Conservation (phyloP, 2,888 invertebrate species). For the Ethmia dodecea region DNA sequence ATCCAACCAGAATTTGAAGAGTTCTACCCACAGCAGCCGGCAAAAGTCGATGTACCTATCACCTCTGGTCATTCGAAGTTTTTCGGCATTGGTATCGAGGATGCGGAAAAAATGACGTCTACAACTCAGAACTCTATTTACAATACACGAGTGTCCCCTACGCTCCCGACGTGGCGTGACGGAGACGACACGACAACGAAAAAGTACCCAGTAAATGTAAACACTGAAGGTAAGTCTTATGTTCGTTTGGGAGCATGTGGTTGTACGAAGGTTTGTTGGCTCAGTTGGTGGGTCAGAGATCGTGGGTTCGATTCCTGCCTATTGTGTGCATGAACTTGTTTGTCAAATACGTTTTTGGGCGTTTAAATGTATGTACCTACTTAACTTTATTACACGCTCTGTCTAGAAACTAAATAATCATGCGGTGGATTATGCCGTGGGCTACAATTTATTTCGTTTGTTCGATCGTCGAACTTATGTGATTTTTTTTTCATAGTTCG, state of each 20-base stretch:
- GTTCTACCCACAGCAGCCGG: conserved; percentile 30
- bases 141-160: conserved; percentile 79
- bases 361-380: too few species aligned
- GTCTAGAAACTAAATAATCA: too few species aligned
- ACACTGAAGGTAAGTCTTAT: conserved; percentile 56
- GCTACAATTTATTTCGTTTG: too few species aligned
- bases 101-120: conserved; percentile 71
- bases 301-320: too few species aligned
- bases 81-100: conserved; percentile 80
- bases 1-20: conserved; percentile 37
- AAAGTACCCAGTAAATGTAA: conserved; percentile 52
- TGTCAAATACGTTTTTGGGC: too few species aligned
- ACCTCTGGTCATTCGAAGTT: conserved; percentile 81
- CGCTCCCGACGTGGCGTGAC: conserved; percentile 74
- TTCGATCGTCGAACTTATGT: too few species aligned
- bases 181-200: conserved; percentile 58
- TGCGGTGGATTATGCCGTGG: too few species aligned
- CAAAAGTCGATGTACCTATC: conserved; percentile 61
- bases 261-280: too few species aligned
- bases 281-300: too few species aligned
- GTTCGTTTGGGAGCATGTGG: conserved; percentile 3
- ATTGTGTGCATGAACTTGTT: too few species aligned
- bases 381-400: too few species aligned
- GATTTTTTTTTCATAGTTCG: too few species aligned
- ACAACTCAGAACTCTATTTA: conserved; percentile 70